These are phyloP conservation scores for Drosophila mayaguana DNA, from an alignment of 2,888 invertebrate genomes.

Conservation along the genomic window DNA sequence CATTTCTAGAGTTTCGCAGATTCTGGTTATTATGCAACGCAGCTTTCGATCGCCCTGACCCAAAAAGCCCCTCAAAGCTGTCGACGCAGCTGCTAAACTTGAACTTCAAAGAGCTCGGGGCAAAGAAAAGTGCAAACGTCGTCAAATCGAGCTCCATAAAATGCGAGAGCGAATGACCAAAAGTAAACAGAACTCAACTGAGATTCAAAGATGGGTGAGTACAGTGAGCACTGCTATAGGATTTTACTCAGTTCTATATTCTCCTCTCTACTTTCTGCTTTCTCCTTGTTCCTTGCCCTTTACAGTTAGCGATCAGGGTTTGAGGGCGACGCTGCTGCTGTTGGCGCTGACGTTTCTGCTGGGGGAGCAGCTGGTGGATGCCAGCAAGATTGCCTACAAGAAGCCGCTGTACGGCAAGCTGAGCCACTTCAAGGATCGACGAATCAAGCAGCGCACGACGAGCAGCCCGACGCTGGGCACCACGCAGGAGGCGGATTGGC, in stretches of 20 bases:
- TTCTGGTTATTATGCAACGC: slow-evolving; percentile 33
- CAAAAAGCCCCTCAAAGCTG: slow-evolving; percentile 14
- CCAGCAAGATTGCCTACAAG: slow-evolving; percentile 74
- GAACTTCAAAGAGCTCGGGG: slow-evolving; percentile 39
- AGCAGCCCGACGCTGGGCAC: slow-evolving; percentile 15
- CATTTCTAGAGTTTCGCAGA: background rate
- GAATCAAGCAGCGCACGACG: slow-evolving; percentile 23
- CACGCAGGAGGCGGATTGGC: slow-evolving; percentile 35
- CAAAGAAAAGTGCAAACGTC: slow-evolving; percentile 45
- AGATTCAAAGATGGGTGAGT: slow-evolving; percentile 46
- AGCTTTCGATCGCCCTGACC: slow-evolving; percentile 42
- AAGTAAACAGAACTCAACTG: slow-evolving; percentile 29
- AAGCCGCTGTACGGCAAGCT: slow-evolving; percentile 71
- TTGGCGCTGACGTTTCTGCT: slow-evolving; percentile 27
- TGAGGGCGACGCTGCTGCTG: slow-evolving; percentile 32
- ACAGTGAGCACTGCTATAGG: background rate
- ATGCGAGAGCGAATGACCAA: slow-evolving; percentile 10
- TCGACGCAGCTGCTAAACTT: slow-evolving; percentile 42
- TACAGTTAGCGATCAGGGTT: slow-evolving; percentile 38
- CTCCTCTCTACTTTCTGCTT: no score
- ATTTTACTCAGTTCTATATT: background rate
- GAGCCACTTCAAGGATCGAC: slow-evolving; percentile 62
- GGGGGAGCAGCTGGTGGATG: slow-evolving; percentile 37
- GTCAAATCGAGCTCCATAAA: slow-evolving; percentile 39
- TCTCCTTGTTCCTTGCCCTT: background rate